Percentiles rank a stretch among this genome's conserved stretches.
Evolutionary conservation across 1,140 invertebrate species (phyloP).

Genomic region (Aphidius ervi): DNA sequence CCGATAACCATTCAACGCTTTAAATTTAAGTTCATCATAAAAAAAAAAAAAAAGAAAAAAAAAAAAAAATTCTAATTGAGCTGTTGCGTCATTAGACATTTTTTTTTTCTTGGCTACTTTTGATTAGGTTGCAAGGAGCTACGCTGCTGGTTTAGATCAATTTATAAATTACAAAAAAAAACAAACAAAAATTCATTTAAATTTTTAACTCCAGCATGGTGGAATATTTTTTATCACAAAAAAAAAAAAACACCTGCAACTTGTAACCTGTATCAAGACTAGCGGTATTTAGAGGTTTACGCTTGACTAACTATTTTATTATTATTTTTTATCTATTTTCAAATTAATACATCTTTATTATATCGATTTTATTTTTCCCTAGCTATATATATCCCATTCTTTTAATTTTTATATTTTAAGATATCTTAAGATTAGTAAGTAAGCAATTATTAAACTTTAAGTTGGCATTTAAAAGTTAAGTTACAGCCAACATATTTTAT

Average conservation of each 20-base stretch:
- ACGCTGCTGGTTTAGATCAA: slow-evolving; percentile 3
- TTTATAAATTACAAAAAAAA: not conserved
- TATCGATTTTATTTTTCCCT: slow-evolving; percentile 7
- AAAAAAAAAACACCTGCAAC: slow-evolving; percentile 17
- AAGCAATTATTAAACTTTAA: slow-evolving; percentile 20
- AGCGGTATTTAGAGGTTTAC: slow-evolving; percentile 52
- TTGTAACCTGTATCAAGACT: slow-evolving; percentile 54
- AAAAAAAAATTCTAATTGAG: not conserved
- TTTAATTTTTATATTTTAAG: slow-evolving; percentile 13
- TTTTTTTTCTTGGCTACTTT: slow-evolving; percentile 42
- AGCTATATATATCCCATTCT: not conserved
- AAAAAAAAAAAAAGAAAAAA: slow-evolving; percentile 13
- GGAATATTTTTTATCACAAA: not conserved
- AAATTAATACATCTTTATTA: not conserved
- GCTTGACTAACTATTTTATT: slow-evolving; percentile 51
- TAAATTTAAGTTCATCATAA: slow-evolving; percentile 2
- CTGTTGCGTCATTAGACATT: slow-evolving; percentile 7
- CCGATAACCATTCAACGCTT: no score
- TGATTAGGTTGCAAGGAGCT: slow-evolving; percentile 51
- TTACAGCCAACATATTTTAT: not conserved
- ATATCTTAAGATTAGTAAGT: slow-evolving; percentile 30
- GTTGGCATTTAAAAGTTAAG: not conserved
- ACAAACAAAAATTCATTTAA: not conserved
- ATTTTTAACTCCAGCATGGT: not conserved
- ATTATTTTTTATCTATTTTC: slow-evolving; percentile 25